phyloP scores from a whole-genome alignment of 2,888 invertebrate genomes.

The Sinodicranocentrus sp. region DNA sequence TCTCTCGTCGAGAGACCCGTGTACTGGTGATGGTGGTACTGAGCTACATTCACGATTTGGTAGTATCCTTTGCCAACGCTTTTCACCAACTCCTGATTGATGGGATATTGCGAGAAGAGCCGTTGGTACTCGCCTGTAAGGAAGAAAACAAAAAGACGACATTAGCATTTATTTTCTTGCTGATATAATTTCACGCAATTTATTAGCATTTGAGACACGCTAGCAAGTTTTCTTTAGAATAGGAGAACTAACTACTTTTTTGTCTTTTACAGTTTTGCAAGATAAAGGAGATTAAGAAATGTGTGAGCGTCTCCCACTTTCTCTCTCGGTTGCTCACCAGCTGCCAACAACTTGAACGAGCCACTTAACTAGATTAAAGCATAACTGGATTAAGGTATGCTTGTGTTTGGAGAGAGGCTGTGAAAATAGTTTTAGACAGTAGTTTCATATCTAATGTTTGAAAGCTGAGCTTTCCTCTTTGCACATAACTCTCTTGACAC shows the following conservation, averaged over 20 bases:
- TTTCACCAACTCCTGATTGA: slow-evolving; percentile 94
- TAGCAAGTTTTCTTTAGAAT: background rate
- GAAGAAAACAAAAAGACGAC: slow-evolving; percentile 65
- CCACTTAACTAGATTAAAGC: slow-evolving; percentile 62
- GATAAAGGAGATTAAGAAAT: slow-evolving; percentile 10
- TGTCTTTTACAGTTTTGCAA: slow-evolving; percentile 2
- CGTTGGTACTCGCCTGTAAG: slow-evolving; percentile 92
- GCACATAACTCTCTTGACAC: slow-evolving; percentile 23
- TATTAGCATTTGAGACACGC: slow-evolving; percentile 27
- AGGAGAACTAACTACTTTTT: slow-evolving; percentile 16
- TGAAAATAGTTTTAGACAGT: background rate
- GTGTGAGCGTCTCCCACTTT: background rate
- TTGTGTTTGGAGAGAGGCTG: slow-evolving; percentile 22
- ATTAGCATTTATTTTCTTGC: too few relatives aligned
- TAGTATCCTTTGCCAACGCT: slow-evolving; percentile 95
- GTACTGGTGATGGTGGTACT: slow-evolving; percentile 95
- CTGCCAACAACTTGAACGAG: slow-evolving; percentile 58
- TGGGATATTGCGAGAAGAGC: slow-evolving; percentile 92
- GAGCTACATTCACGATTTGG: slow-evolving; percentile 89
- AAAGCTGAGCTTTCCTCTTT: slow-evolving; percentile 18
- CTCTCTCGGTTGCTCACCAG: slow-evolving; percentile 4
- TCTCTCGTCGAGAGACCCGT: slow-evolving; percentile 82
- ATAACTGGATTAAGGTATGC: slow-evolving; percentile 59
- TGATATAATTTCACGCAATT: slow-evolving; percentile 28
- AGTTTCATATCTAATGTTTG: too few relatives aligned